Evolutionary conservation across 2,797 vertebrate genomes (phyloP), one percentile per base, ranked within the genome.

Genomic region (Scyliorhinus canicula): DNA sequence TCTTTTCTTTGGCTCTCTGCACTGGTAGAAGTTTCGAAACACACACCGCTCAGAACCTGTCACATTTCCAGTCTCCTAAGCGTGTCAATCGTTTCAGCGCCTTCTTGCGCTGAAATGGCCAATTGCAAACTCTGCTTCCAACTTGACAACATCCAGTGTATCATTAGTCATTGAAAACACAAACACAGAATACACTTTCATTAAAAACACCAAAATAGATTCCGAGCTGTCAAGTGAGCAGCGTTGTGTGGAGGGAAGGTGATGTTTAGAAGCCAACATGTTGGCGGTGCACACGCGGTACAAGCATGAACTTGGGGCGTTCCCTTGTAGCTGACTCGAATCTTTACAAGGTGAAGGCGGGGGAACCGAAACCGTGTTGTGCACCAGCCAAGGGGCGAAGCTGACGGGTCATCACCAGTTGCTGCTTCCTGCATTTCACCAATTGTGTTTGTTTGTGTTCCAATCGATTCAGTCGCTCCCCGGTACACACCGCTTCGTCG

Each of bases 331-430:
- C 88, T 91, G 88, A 91, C 35, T 44, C 40, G 57, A 91, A 44
- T 21, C 88, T 44, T 91, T 91, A 44, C 88, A 91, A 91, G 57
- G 88, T 91, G 65, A 91, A 65, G 26, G 57, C 24, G 57, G 60
- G 6, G 31, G 16, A 88, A 88, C 31, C 31, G 47, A n/a, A 65
- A 44, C 60, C n/a, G n/a, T 91, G 88, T 1, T 63, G 57, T 44
- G 44, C 60, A 91, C 44, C n/a, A 65, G 35, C 40, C 60, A 60
- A n/a, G 35, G n/a, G n/a, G n/a, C n/a, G n/a, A n/a, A n/a, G n/a
- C 47, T 52, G 84, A 90, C n/a, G 35, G 31, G 50, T 57, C 86
- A 90, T 24, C 86, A 90, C 19, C n/a, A 90, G 60, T 60, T 90
- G 57, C 31, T n/a, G 6, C n/a, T 26, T 91, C n/a, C 19, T n/a